Conservation (phyloP, 2,797 vertebrate species). For the Gymnocypris eckloni region DNA sequence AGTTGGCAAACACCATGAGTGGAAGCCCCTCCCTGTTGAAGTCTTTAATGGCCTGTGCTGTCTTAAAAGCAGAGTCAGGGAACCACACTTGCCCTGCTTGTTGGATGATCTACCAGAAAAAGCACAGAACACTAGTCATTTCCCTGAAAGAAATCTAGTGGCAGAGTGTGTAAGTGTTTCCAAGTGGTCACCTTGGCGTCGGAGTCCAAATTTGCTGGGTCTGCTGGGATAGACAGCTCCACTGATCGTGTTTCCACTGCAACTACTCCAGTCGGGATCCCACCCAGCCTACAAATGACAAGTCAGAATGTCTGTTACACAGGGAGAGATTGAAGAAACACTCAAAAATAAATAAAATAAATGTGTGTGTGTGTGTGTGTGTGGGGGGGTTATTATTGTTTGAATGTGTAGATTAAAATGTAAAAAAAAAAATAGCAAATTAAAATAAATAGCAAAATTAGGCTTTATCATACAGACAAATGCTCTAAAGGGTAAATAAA, state of each 20-base stretch:
- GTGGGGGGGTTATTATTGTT: neutral
- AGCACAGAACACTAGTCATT: neutral
- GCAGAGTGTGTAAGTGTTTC: constrained; percentile 8
- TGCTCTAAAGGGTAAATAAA: neutral
- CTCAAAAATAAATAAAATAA: no score
- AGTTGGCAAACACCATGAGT: constrained; percentile 94
- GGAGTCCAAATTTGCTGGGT: constrained; percentile 95
- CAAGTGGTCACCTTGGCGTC: constrained; percentile 87
- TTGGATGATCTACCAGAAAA: constrained; percentile 85
- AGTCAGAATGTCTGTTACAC: neutral
- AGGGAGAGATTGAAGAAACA: neutral
- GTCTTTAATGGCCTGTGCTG: constrained; percentile 91
- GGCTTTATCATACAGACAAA: neutral
- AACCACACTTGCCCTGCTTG: constrained; percentile 99
- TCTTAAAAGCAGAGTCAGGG: constrained; percentile 96
- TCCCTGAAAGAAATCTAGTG: neutral
- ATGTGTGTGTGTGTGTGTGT: no score
- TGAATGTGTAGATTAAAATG: neutral
- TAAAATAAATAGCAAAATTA: neutral
- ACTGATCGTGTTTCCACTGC: constrained; percentile 94
- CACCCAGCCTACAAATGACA: constrained; percentile 83
- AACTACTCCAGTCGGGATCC: constrained; percentile 95
- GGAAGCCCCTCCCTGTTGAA: constrained; percentile 90
- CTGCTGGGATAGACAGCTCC: constrained; percentile 94
- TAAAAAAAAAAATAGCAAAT: neutral